These are phyloP conservation scores for Pherbina coryleti DNA, from an alignment of 2,888 invertebrate species.

Conservation along the genomic window DNA sequence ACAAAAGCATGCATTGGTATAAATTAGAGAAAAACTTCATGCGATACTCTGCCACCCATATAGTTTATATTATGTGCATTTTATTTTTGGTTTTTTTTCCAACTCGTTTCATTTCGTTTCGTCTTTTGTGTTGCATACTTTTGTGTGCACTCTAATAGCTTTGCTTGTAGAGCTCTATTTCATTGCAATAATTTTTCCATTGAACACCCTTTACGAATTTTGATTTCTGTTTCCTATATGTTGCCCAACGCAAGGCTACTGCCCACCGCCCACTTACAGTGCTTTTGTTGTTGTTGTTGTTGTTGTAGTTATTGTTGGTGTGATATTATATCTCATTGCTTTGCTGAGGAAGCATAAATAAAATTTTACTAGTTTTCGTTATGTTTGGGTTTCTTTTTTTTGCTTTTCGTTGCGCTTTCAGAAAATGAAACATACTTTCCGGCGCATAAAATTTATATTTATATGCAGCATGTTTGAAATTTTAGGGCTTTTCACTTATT, in stretches of 20 bases:
- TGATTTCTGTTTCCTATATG: slow-evolving; percentile 33
- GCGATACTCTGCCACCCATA: no score
- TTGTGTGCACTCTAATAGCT: slow-evolving; percentile 23
- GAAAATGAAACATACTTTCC: slow-evolving; percentile 36
- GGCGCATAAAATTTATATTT: slow-evolving; percentile 28
- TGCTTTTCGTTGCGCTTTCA: not conserved
- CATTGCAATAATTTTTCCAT: slow-evolving; percentile 32
- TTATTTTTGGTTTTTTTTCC: slow-evolving; percentile 1
- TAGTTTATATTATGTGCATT: not conserved
- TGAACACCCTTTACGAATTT: slow-evolving; percentile 34
- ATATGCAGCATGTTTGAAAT: slow-evolving; percentile 6
- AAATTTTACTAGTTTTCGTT: slow-evolving; percentile 16
- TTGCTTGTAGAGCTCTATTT: not conserved
- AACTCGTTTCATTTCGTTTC: not conserved
- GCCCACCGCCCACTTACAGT: not conserved
- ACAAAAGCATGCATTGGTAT: not conserved
- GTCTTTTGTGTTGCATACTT: slow-evolving; percentile 13
- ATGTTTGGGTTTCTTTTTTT: not conserved
- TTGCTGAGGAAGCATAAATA: slow-evolving; percentile 29
- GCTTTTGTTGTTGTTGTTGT: not conserved
- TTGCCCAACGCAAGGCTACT: not conserved
- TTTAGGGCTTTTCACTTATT: slow-evolving; percentile 20
- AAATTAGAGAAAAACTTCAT: not conserved
- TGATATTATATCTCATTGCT: not conserved
- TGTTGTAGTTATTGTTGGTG: slow-evolving; percentile 19